Evolutionary conservation across 2,888 invertebrate genomes (phyloP), one percentile per base, ranked within the genome.

Genomic region (Phalangium opilio): DNA sequence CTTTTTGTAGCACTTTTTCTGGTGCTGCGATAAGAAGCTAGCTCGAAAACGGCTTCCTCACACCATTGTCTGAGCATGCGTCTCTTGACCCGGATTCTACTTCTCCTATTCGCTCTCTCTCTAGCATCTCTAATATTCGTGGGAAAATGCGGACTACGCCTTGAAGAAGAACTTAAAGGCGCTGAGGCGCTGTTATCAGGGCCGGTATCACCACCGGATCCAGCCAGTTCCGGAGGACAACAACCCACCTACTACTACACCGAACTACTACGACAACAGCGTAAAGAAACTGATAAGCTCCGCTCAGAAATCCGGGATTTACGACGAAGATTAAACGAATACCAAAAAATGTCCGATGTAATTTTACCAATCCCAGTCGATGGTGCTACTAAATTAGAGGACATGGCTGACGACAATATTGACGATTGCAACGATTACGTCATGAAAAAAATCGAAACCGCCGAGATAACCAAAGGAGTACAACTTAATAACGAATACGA

Each of bases 401-500:
- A 12, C 4, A 32, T 44, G 3, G 44, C 48, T 1, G 42, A 48
- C 17, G 43, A 34, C 14, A 27, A 46, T 2, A 17, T 46, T 5
- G 48, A 54, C 4, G 59, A 58, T 38, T 56, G 58, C 15, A 45
- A 48, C 1, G 54, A 53, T 50, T 75, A 71, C 58, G 72, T 77
- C 49, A 70, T 74, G 35, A 75, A 76, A 52, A 78, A 80, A 64
- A 71, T 79, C 10, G 72, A 75, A 50, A 70, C 74, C 14, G 77
- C 80, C 0, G 81, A 81, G 63, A 74, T 80, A 48, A 68, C 75
- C 38, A 75, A 74, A 48, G 81, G 81, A 1, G 67, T 78, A 17
- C 73, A 77, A 1, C 67, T 79, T 39, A 81, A 81, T 66, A 81
- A 80, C 39, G 81, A 81, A 63, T 81, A 80, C 67, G 81, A 81